These are phyloP conservation scores for Emys orbicularis DNA, from an alignment of 2,797 vertebrate genomes.

Conservation along the genomic window DNA sequence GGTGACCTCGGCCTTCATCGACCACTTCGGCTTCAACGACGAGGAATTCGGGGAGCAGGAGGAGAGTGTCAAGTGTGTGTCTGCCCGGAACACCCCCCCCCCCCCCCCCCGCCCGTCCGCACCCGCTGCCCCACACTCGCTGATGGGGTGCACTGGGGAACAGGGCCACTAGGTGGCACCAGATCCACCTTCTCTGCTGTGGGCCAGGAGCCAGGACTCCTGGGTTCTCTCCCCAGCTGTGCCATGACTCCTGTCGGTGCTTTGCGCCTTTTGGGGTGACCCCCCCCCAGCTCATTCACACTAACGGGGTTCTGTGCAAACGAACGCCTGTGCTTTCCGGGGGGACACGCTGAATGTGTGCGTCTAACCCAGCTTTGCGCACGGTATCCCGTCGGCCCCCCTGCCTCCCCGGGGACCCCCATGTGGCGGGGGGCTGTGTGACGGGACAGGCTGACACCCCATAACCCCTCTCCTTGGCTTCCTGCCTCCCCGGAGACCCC, in stretches of 20 bases:
- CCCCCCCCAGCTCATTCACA: background rate
- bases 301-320: background rate
- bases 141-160: background rate
- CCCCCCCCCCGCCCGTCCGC: background rate
- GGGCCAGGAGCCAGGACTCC: background rate
- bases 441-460: too few species aligned
- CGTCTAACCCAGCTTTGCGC: background rate
- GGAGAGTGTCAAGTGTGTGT: slow-evolving; percentile 81
- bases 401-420: too few species aligned
- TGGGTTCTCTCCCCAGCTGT: background rate
- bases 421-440: too few species aligned
- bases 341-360: background rate
- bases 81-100: too few species aligned
- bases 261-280: background rate
- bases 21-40: slow-evolving; percentile 82
- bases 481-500: too few species aligned
- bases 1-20: slow-evolving; percentile 82
- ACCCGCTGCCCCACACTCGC: background rate
- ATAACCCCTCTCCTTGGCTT: background rate
- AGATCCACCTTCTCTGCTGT: background rate
- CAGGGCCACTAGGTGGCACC: too few species aligned
- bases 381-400: too few species aligned
- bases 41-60: slow-evolving; percentile 83
- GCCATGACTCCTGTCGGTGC: background rate
- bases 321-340: too few species aligned